Evolutionary conservation across 2,113 vertebrate species (phyloP), one percentile per base, ranked within the genome.

Genomic region (Marmota flaviventris): DNA sequence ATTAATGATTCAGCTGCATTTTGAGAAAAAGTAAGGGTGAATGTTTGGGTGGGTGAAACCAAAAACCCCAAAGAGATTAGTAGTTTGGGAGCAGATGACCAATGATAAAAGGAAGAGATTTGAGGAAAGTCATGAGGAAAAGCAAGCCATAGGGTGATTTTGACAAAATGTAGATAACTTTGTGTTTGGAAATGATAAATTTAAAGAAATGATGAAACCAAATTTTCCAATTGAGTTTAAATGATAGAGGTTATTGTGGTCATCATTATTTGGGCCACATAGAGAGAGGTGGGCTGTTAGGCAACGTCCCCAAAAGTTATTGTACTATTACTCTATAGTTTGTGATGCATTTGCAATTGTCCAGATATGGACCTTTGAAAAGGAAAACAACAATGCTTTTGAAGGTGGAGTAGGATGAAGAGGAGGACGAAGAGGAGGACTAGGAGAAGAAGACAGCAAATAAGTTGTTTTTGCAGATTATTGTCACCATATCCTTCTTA

Each of bases 131-230:
- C 25, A 78, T 34, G 9, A 92, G 10, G 14, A 34, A 75, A 72
- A 29, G 11, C 13, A 91, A 77, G 0, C 1, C 39, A 79, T 42
- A 24, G 70, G 27, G 17, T 95, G 5, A 1, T 82, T 17, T 82
- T 18, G 14, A 3, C 1, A 93, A 93, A 37, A 8, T n/a, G 25
- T 53, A 83, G 18, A 45, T 48, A 85, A 56, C 22, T 69, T 75
- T 85, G 22, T 51, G 45, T 93, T 92, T 73, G 16, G 27, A 86
- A 94, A 93, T 69, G 4, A 34, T 76, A 42, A 89, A 91, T 53
- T 58, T 78, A 48, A 79, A 75, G 42, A 63, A 58, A 61, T 53
- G 25, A 58, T 67, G 29, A 58, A 89, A 76, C 2, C 13, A 34
- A 22, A 69, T 32, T 78, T 86, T 79, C 53, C 45, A 65, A 1